phyloP scores from a whole-genome alignment of 2,797 vertebrate species.

The Pantherophis vulpinus region DNA sequence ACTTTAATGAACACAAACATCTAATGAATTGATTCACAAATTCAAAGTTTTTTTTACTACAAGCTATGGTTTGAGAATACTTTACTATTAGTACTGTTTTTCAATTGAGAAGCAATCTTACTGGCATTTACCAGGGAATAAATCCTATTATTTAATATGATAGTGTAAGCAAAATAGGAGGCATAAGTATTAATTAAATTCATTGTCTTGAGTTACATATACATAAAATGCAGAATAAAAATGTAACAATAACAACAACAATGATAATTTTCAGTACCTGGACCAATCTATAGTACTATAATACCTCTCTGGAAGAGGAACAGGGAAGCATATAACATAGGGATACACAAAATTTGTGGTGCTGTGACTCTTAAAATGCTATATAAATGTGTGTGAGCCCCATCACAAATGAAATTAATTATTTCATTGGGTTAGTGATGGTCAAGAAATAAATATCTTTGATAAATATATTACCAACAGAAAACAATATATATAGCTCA shows the following conservation, averaged over 20 bases:
- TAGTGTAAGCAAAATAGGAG: not conserved
- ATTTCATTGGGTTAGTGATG: not conserved
- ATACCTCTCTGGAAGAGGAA: constrained; percentile 25
- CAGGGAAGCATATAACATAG: not conserved
- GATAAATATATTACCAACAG: not conserved
- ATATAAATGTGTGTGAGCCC: not conserved
- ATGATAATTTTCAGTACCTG: not conserved
- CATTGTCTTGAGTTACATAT: not conserved
- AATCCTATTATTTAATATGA: not conserved
- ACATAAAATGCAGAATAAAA: not conserved
- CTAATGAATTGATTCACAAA: not conserved
- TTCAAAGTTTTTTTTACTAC: not conserved
- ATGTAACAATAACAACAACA: not conserved
- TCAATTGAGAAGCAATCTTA: not conserved
- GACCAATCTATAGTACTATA: not conserved
- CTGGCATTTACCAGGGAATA: not conserved
- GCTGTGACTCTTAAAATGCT: not conserved
- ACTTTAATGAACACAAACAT: not conserved
- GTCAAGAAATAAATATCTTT: not conserved
- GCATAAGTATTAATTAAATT: not conserved
- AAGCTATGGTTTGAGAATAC: not conserved
- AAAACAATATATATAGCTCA: not conserved
- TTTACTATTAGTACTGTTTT: not conserved
- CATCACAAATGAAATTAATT: not conserved
- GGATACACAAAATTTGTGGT: not conserved